Evolutionary conservation across 2,113 vertebrate species (phyloP).

Genomic region (Pterocles burchelli): DNA sequence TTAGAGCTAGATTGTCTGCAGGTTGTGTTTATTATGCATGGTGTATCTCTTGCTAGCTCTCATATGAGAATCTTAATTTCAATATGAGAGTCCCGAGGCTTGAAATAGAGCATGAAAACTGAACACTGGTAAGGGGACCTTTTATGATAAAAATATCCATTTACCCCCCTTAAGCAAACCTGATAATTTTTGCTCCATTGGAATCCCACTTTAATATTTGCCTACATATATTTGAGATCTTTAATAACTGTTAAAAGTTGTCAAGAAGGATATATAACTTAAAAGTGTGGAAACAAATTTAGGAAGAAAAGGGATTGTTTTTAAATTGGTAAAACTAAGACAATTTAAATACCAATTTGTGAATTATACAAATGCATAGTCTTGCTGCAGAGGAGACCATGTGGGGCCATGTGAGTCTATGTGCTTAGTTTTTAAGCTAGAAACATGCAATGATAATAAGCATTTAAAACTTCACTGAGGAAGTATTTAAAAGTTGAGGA

Average conservation of each 20-base stretch:
- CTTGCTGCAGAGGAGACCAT: not conserved
- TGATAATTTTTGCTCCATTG: constrained; percentile 29
- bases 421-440: not conserved
- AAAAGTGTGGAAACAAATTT: not conserved
- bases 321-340: not conserved
- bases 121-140: not conserved
- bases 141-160: constrained; percentile 46
- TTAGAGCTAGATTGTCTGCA: not conserved
- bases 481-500: not conserved
- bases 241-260: not conserved
- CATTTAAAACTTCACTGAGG: not conserved
- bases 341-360: not conserved
- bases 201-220: constrained; percentile 33
- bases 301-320: not conserved
- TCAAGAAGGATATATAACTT: not conserved
- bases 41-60: not conserved
- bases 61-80: constrained; percentile 60
- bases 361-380: not conserved
- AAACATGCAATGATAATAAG: not conserved
- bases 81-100: constrained; percentile 19
- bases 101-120: constrained; percentile 31
- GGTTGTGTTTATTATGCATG: constrained; percentile 17
- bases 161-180: constrained; percentile 44
- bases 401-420: not conserved
- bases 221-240: not conserved